A percentile compares a stretch with the other conserved stretches of the same genome.
phyloP scores from a whole-genome alignment of 2,888 invertebrate species.

The Leuctra nigra region DNA sequence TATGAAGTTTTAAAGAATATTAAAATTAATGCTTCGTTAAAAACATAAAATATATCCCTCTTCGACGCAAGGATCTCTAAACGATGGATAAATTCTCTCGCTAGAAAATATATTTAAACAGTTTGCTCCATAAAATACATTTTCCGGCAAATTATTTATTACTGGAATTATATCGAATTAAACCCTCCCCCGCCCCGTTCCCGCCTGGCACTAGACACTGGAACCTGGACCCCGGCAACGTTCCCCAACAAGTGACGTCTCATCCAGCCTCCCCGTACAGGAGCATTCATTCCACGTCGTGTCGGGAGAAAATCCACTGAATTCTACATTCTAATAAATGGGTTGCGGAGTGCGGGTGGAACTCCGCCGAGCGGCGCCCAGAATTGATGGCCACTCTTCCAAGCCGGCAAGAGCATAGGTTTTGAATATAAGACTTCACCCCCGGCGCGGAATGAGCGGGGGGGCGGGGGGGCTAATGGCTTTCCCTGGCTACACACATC shows the following conservation, averaged over 20 bases:
- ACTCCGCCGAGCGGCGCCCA: constrained; percentile 3
- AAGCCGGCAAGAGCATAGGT: constrained; percentile 8
- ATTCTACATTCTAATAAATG: constrained; percentile 16
- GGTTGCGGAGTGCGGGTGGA: background rate
- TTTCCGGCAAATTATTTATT: background rate
- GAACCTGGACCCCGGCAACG: background rate
- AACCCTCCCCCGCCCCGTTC: background rate
- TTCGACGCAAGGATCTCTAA: no score
- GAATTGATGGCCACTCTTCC: constrained; percentile 17
- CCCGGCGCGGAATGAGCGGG: constrained; percentile 1
- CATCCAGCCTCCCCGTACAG: no score
- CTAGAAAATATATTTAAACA: no score
- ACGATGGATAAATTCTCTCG: no score
- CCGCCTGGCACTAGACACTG: background rate
- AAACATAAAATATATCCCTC: no score
- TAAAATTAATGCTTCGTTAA: no score
- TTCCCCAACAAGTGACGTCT: background rate
- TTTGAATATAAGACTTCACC: constrained; percentile 15
- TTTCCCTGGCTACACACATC: constrained; percentile 17
- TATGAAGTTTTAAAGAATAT: no score
- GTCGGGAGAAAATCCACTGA: constrained; percentile 2
- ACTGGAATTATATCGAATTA: background rate
- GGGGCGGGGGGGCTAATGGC: constrained; percentile 10
- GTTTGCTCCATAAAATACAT: no score
- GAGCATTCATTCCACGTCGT: no score